These are phyloP conservation scores for Phyto melanocephala DNA, from an alignment of 2,888 invertebrate genomes.

Conservation along the genomic window DNA sequence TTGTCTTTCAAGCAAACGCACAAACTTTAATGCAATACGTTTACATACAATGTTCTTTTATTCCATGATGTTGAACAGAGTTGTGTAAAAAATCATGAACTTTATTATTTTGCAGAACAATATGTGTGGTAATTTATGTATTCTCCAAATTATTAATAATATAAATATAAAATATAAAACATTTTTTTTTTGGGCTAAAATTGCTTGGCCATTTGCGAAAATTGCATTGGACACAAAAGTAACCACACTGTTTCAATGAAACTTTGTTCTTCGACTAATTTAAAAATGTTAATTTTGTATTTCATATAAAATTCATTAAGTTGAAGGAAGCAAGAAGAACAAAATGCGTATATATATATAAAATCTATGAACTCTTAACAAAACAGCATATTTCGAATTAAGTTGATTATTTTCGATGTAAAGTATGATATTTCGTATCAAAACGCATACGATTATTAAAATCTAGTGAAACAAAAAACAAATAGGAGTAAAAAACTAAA, in stretches of 20 bases:
- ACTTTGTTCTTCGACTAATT: conserved; percentile 32
- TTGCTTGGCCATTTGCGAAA: conserved; percentile 37
- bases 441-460: too few relatives aligned
- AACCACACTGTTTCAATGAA: conserved; percentile 36
- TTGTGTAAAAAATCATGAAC: not conserved
- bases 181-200: conserved; percentile 14
- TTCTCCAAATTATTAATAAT: conserved; percentile 11
- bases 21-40: not conserved
- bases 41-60: not conserved
- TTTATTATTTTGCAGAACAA: not conserved
- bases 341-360: not conserved
- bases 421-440: too few relatives aligned
- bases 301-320: conserved; percentile 52
- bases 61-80: too few relatives aligned
- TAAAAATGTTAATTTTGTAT: conserved; percentile 50
- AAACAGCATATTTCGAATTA: too few relatives aligned
- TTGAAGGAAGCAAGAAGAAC: not conserved
- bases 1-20: not conserved
- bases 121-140: not conserved
- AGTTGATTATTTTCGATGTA: too few relatives aligned
- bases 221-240: conserved; percentile 37
- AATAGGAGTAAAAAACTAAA: too few relatives aligned
- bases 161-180: conserved; percentile 3
- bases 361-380: too few relatives aligned
- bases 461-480: too few relatives aligned